Percentiles rank a stretch among this genome's conserved stretches.
Conservation (phyloP, 2,113 vertebrate genomes). For the Sarotherodon lohbergeri region DNA sequence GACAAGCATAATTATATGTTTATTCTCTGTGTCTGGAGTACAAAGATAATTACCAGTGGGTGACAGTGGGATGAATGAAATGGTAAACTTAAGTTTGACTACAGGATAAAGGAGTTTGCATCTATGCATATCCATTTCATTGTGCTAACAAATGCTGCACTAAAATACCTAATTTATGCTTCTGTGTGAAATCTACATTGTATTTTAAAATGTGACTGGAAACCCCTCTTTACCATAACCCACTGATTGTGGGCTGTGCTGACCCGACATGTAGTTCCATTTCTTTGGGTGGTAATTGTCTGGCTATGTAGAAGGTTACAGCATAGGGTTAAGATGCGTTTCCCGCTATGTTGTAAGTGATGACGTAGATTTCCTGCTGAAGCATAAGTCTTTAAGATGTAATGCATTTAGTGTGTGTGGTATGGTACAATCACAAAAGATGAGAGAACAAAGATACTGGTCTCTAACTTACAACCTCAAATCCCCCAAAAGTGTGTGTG, state of each 20-base stretch:
- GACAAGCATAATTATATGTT: constrained; percentile 10
- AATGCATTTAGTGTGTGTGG: neutral
- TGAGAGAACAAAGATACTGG: neutral
- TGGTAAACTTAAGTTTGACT: neutral
- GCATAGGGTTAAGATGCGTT: neutral
- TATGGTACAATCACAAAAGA: neutral
- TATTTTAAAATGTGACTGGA: neutral
- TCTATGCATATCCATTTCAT: neutral
- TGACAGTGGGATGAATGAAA: neutral
- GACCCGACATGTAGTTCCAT: neutral
- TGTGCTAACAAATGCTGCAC: neutral
- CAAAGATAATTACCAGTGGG: neutral
- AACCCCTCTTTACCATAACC: neutral
- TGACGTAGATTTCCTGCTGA: neutral
- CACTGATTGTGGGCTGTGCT: neutral
- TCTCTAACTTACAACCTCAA: neutral
- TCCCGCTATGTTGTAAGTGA: neutral
- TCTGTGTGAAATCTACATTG: neutral
- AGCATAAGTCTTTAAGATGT: neutral
- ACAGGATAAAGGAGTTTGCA: neutral
- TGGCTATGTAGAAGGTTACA: neutral
- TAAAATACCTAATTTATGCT: neutral
- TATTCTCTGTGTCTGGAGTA: neutral
- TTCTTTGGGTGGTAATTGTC: neutral
- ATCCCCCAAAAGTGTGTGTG: neutral